phyloP scores from a whole-genome alignment of 2,797 vertebrate species.

The Tauraco hartlaubi region DNA sequence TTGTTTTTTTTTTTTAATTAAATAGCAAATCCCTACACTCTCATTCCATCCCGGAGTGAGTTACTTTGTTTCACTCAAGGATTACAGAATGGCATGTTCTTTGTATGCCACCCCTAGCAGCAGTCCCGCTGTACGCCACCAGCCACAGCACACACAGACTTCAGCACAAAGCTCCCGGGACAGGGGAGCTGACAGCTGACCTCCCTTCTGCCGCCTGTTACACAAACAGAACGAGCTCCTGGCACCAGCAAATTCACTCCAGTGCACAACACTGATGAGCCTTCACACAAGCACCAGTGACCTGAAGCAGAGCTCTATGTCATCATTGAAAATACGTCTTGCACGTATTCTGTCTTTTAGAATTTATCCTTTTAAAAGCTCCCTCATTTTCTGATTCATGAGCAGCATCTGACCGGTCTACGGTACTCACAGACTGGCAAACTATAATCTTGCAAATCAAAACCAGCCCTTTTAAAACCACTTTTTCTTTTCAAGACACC shows the following conservation, averaged over 20 bases:
- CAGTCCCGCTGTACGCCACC: background rate
- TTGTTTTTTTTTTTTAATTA: background rate
- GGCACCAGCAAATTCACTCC: background rate
- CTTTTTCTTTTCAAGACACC: background rate
- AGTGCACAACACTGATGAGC: background rate
- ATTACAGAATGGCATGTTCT: accelerated
- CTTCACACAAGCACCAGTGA: background rate
- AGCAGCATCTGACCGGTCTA: background rate
- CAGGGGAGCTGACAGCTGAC: background rate
- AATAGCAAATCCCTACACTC: background rate
- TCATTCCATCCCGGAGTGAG: accelerated
- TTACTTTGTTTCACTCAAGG: background rate
- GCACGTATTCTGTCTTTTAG: background rate
- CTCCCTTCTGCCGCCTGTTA: background rate
- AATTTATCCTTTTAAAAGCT: background rate
- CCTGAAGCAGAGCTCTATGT: background rate
- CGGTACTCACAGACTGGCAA: background rate
- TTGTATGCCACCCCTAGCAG: accelerated
- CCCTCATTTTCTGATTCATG: background rate
- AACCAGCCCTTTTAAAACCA: background rate
- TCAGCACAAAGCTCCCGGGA: background rate
- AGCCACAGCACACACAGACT: background rate
- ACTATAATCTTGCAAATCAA: background rate
- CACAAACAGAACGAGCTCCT: background rate
- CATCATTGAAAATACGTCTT: background rate